Percentiles rank a stretch among this genome's conserved stretches.
Evolutionary conservation across 37 sponge, comb jelly and placozoan genomes (phyloP).

Genomic region (Chondrosia reniformis): DNA sequence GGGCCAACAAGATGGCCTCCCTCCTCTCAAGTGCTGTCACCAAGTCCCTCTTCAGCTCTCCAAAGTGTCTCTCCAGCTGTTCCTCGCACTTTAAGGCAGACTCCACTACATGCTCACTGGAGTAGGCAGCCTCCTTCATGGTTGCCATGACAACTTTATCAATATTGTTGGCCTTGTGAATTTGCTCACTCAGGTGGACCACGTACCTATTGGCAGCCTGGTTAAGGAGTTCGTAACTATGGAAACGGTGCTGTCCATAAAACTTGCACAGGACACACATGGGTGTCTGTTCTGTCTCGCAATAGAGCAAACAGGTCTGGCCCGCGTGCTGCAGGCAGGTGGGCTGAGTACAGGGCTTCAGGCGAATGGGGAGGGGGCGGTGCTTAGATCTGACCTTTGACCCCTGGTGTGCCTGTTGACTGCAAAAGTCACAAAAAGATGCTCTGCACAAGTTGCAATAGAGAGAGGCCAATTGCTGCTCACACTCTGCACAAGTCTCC

Average conservation of each 20-base stretch:
- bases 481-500: constrained; percentile 85
- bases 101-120: constrained; percentile 39
- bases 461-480: constrained; percentile 26
- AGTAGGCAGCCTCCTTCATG: not conserved
- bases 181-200: constrained; percentile 28
- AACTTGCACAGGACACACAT: constrained; percentile 89
- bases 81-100: constrained; percentile 59
- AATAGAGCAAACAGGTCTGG: constrained; percentile 77
- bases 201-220: constrained; percentile 56
- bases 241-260: constrained; percentile 74
- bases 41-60: constrained; percentile 41
- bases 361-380: constrained; percentile 67
- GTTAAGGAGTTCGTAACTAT: constrained; percentile 67
- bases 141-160: constrained; percentile 26
- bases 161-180: constrained; percentile 21
- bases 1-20: constrained; percentile 52
- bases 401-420: constrained; percentile 55
- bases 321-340: constrained; percentile 74
- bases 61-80: constrained; percentile 60
- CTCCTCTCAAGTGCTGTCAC: constrained; percentile 54
- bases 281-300: constrained; percentile 74
- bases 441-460: constrained; percentile 79
- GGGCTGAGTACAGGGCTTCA: constrained; percentile 64
- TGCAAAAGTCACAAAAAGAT: constrained; percentile 60
- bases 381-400: constrained; percentile 58